phyloP scores from a whole-genome alignment of 2,113 vertebrate genomes.

The Cranoglanis bouderius region DNA sequence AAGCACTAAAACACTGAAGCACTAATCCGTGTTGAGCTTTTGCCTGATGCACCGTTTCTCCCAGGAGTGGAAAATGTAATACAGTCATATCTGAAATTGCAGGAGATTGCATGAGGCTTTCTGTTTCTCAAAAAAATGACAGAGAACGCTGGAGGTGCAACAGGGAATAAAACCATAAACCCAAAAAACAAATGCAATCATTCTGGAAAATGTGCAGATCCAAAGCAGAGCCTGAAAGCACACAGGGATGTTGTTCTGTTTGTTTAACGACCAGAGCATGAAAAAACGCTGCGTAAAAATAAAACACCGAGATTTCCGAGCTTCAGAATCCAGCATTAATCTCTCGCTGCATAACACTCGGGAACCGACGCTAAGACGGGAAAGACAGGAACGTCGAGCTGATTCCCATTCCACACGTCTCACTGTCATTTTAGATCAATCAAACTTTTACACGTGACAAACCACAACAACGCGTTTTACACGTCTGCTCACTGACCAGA shows the following conservation, averaged over 20 bases:
- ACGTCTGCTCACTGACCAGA: not conserved
- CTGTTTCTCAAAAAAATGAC: not conserved
- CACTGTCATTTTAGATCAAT: not conserved
- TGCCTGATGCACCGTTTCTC: not conserved
- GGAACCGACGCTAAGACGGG: not conserved
- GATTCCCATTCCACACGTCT: not conserved
- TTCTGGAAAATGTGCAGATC: not conserved
- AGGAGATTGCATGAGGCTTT: not conserved
- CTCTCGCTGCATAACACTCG: not conserved
- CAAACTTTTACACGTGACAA: not conserved
- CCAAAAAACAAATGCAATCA: not conserved
- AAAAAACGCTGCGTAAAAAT: not conserved
- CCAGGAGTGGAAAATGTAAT: not conserved
- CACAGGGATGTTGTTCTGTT: not conserved
- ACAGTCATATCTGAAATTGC: not conserved
- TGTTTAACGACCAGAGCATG: not conserved
- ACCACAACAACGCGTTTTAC: not conserved
- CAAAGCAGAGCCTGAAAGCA: not conserved
- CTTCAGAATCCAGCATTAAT: not conserved
- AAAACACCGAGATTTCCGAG: not conserved
- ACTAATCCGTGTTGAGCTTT: constrained; percentile 5
- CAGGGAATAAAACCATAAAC: not conserved
- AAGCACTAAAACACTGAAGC: not conserved
- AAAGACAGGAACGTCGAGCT: not conserved
- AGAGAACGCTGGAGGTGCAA: not conserved